Evolutionary conservation across 2,113 vertebrate species (phyloP), one percentile per base, ranked within the genome.

Genomic region (Paralichthys olivaceus): DNA sequence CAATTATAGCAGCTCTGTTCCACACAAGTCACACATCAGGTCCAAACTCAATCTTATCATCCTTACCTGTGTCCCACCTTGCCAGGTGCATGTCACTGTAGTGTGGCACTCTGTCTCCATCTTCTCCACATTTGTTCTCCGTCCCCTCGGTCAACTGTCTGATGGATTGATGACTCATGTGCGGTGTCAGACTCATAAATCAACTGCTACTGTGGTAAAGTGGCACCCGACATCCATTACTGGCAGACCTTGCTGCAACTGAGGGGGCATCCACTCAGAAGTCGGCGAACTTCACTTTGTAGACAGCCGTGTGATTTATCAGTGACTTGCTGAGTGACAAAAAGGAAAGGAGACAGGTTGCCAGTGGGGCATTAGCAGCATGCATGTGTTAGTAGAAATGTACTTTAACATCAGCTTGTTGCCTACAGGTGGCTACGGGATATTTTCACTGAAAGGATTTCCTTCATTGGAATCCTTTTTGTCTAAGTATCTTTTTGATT

Each of bases 101-200:
- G 54, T 57, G n/a, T 63, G 62, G 20, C 32, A 29, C 71, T 69
- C 55, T 19, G 26, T 71, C 54, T 58, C 54, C 29, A 47, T 74
- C 77, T 54, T 37, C 77, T 54, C 43, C 62, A 25, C 66, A 32
- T 80, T 69, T 72, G 74, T 84, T 61, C 61, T 85, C 73, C 77
- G 84, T 91, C 93, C 80, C 88, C 77, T 82, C 72, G 79, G 75
- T 85, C 84, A 94, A 84, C 90, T 94, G 66, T 81, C 77, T 95
- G 95, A 96, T 92, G 92, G 90, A 96, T 96, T 92, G 93, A 92
- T 92, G 94, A 94, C 93, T 95, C 89, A 77, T 89, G 77, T 90
- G 89, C 92, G 72, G 77, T 94, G 93, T 94, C 90, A 90, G 83
- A 80, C 15, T 85, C 91, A 89, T 95, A 95, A 96, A 96, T 95